phyloP scores from a whole-genome alignment of 2,113 vertebrate genomes.

The Saguinus midas region DNA sequence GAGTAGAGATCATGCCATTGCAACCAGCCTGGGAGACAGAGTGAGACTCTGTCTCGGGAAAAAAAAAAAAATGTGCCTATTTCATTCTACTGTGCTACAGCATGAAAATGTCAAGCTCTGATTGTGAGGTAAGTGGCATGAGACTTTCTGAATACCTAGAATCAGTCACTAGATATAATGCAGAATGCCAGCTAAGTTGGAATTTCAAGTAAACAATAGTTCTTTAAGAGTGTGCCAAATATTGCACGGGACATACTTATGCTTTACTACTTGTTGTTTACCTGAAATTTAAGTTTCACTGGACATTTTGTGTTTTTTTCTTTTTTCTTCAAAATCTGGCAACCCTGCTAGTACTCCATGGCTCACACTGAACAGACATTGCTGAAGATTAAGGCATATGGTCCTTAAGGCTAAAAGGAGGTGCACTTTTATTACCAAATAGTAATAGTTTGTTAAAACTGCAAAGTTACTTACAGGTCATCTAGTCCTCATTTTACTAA shows the following conservation, averaged over 20 bases:
- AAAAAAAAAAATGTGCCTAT: not conserved
- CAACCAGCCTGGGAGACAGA: too few species aligned
- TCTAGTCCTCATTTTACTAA: not conserved
- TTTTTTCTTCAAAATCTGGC: not conserved
- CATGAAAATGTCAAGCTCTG: not conserved
- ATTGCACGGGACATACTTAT: not conserved
- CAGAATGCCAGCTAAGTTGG: not conserved
- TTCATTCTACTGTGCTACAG: not conserved
- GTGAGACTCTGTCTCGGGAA: too few species aligned
- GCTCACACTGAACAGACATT: conserved; percentile 30
- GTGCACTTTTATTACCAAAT: conserved; percentile 12
- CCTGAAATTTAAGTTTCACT: conserved; percentile 26
- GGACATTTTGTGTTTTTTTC: not conserved
- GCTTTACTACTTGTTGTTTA: not conserved
- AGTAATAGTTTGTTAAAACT: not conserved
- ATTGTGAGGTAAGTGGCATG: not conserved
- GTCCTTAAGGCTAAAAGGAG: conserved; percentile 39
- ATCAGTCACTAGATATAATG: not conserved
- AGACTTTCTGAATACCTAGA: not conserved
- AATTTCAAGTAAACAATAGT: not conserved
- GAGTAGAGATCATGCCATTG: too few species aligned
- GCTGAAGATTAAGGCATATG: conserved; percentile 23
- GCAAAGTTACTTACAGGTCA: not conserved
- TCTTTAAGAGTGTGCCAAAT: not conserved
- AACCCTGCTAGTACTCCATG: not conserved